Conservation (phyloP, 2,113 vertebrate genomes). For the Lynx canadensis region DNA sequence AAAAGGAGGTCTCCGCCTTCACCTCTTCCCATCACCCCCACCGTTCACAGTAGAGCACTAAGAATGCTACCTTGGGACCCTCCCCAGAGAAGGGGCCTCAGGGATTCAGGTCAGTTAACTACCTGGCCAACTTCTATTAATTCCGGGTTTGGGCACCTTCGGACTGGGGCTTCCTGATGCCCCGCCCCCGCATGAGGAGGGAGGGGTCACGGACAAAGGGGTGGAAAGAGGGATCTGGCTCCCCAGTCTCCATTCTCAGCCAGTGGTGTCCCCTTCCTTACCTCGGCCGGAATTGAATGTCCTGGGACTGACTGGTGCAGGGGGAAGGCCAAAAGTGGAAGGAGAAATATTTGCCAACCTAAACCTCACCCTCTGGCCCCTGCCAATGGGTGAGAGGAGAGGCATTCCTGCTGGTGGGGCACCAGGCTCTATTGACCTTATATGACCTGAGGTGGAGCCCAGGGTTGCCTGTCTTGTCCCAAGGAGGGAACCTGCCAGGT, state of each 20-base stretch:
- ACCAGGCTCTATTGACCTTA: conserved; percentile 61
- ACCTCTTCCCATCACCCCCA: background rate
- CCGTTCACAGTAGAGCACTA: background rate
- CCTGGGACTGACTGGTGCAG: background rate
- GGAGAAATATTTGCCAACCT: background rate
- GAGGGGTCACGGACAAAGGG: background rate
- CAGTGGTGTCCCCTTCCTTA: background rate
- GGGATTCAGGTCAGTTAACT: conserved; percentile 31
- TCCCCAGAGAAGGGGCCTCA: background rate
- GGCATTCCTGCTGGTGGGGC: background rate
- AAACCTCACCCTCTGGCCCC: background rate
- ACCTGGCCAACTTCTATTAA: conserved; percentile 49
- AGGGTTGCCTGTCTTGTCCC: conserved; percentile 23
- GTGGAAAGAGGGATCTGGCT: background rate
- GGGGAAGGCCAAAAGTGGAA: background rate
- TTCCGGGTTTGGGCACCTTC: background rate
- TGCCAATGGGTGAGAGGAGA: background rate
- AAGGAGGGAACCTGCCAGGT: conserved; percentile 9
- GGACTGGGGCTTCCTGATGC: background rate
- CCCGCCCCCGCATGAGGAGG: background rate
- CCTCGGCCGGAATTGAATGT: background rate
- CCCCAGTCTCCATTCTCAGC: background rate
- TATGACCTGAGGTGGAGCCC: conserved; percentile 37
- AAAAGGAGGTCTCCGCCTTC: background rate
- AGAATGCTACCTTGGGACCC: background rate